These are phyloP conservation scores for Beaufortia kweichowensis DNA, from an alignment of 2,113 vertebrate genomes.

Conservation along the genomic window DNA sequence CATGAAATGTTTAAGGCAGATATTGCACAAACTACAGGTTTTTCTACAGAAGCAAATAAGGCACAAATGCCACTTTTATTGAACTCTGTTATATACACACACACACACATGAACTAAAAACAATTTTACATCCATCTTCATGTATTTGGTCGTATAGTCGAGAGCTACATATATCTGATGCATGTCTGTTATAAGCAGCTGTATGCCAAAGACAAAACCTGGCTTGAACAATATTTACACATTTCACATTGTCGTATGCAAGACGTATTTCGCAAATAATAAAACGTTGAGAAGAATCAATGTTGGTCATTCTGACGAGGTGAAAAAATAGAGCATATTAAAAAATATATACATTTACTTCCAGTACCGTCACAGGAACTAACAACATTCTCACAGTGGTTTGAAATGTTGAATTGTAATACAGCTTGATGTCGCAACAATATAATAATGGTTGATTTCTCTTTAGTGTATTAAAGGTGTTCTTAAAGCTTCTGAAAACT, in stretches of 20 bases:
- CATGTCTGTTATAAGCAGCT: slow-evolving; percentile 29
- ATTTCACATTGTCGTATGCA: slow-evolving; percentile 52
- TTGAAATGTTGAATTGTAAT: slow-evolving; percentile 40
- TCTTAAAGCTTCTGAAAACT: too few species aligned
- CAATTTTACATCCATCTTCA: slow-evolving; percentile 54
- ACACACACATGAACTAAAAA: slow-evolving; percentile 52
- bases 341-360: slow-evolving; percentile 47
- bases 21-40: slow-evolving; percentile 80
- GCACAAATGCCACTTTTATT: slow-evolving; percentile 72
- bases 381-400: slow-evolving; percentile 54
- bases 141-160: slow-evolving; percentile 62
- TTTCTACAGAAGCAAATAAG: slow-evolving; percentile 70
- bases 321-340: slow-evolving; percentile 58
- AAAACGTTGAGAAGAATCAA: slow-evolving; percentile 52
- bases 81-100: slow-evolving; percentile 62
- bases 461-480: too few species aligned
- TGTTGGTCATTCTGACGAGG: slow-evolving; percentile 49
- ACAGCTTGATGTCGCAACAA: slow-evolving; percentile 57
- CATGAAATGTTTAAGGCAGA: slow-evolving; percentile 75
- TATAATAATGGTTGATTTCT: background rate
- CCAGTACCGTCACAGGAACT: slow-evolving; percentile 47
- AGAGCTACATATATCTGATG: slow-evolving; percentile 56
- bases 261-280: slow-evolving; percentile 45
- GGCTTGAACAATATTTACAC: slow-evolving; percentile 48
- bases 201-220: slow-evolving; percentile 44